Evolutionary conservation across 2,113 vertebrate species (phyloP), one percentile per base, ranked within the genome.

Genomic region (Cynocephalus volans): DNA sequence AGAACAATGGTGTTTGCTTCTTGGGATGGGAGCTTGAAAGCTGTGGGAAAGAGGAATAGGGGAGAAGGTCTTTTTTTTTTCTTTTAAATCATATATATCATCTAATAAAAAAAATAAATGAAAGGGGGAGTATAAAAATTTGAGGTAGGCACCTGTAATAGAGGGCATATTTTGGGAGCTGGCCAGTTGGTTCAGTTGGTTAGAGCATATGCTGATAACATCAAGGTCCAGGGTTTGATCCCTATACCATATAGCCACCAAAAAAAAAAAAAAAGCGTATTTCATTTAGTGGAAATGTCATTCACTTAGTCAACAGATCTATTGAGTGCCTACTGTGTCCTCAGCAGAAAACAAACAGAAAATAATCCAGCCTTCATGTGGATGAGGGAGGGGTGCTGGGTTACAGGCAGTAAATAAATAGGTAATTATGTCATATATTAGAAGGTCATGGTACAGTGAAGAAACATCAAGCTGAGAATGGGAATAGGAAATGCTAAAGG

Each of bases 211-310:
- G 41, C 41, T 41, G 41, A 41, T 41, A 41, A 41, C 41, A 41
- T 41, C 41, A 41, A 4, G 41, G 41, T 41, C 41, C 41, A 41
- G 41, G 41, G 41, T 41, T 41, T 41, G 41, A 41, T 41, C 41
- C 41, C 41, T 41, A 41, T 41, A 41, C 41, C 41, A 41, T 41
- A 41, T 41, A 41, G 41, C 41, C 4, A 41, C 41, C 41, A 41
- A 41, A 41, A 41, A 41, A 41, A 41, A 41, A 41, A 41, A 41
- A 41, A 41, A 41, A 41, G 41, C 41, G 3, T 41, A 41, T 60
- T 90, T 95, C 7, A 87, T 83, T 84, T 72, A 84, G 50, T 81
- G 41, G 64, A 64, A 75, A 95, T 50, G 76, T 69, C 7, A 94
- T 73, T 97, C 2, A 31, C 81, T 90, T 83, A 84, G 24, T 81